Percentiles rank a stretch among this genome's conserved stretches.
phyloP scores from a whole-genome alignment of 2,113 vertebrate species.

The Delphinapterus leucas region DNA sequence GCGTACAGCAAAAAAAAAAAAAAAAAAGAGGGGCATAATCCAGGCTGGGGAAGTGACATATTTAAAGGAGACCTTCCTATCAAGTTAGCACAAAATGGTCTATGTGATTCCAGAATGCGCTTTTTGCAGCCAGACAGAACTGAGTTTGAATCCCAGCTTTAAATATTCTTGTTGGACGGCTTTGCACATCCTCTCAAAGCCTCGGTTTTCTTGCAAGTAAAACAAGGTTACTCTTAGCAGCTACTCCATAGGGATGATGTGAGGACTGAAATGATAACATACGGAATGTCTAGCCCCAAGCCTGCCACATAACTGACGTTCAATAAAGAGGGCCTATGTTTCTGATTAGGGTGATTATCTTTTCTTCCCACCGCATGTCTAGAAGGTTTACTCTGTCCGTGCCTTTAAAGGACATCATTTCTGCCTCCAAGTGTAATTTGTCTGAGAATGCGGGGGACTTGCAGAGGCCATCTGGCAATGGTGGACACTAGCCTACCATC shows the following conservation, averaged over 20 bases:
- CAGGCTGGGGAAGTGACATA: neutral
- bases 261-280: neutral
- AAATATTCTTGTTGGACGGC: neutral
- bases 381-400: neutral
- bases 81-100: neutral
- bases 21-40: neutral
- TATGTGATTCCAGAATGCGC: neutral
- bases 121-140: neutral
- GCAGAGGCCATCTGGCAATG: conserved; percentile 64
- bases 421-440: neutral
- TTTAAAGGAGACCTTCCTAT: neutral
- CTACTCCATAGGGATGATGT: too few relatives aligned
- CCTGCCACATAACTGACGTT: neutral
- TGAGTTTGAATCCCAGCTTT: neutral
- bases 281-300: neutral
- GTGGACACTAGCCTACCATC: conserved; percentile 66
- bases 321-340: neutral
- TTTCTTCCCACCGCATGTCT: neutral
- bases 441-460: neutral
- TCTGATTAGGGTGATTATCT: neutral
- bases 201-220: neutral
- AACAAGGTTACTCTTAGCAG: neutral
- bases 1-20: too few relatives aligned
- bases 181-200: neutral
- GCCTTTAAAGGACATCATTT: neutral